Evolutionary conservation across 1,140 invertebrate species (phyloP).

Genomic region (Drosophila micromelanica): DNA sequence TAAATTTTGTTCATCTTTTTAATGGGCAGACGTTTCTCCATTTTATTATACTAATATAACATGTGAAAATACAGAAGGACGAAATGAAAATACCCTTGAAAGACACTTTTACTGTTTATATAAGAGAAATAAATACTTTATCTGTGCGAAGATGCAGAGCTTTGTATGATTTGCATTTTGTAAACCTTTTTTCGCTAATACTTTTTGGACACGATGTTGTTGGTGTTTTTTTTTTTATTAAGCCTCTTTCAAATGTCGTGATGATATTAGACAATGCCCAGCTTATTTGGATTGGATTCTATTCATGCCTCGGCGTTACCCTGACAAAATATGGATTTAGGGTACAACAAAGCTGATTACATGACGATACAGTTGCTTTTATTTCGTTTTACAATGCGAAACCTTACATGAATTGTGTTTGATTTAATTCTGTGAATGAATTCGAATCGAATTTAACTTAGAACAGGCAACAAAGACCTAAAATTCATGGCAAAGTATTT

Average conservation of each 20-base stretch:
- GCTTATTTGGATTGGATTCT: background rate
- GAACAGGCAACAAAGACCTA: background rate
- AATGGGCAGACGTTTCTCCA: background rate
- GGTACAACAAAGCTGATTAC: constrained; percentile 3
- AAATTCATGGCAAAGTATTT: background rate
- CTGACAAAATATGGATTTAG: background rate
- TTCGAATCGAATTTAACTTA: background rate
- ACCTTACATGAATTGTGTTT: background rate
- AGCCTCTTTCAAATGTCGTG: background rate
- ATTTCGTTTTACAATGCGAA: background rate
- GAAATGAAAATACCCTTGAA: no score
- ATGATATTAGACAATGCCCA: background rate
- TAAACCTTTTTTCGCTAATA: no score
- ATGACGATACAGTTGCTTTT: background rate
- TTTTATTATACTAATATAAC: no score
- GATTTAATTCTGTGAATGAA: background rate
- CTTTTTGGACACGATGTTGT: no score
- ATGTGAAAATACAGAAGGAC: background rate
- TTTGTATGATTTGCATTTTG: no score
- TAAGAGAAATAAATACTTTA: no score
- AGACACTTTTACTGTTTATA: no score
- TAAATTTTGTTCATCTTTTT: background rate
- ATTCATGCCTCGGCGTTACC: background rate
- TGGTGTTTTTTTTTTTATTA: background rate
- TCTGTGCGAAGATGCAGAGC: no score